A percentile compares a stretch with the other conserved stretches of the same genome.
Evolutionary conservation across 2,888 invertebrate species (phyloP).

Genomic region (Cataglyphis rosenhaueri): DNA sequence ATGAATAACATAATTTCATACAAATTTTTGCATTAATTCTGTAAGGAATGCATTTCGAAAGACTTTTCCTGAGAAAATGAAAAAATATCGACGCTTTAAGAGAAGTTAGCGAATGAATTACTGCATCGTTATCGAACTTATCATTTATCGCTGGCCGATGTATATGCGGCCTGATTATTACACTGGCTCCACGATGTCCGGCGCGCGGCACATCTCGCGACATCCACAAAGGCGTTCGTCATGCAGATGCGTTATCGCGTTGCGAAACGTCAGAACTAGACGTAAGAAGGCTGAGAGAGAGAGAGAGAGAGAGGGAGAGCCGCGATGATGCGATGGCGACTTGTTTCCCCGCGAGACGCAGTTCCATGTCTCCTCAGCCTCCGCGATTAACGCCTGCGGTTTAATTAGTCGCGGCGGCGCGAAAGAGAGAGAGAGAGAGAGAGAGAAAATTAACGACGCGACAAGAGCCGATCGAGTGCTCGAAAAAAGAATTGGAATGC

Average conservation of each 20-base stretch:
- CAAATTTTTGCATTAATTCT: not conserved
- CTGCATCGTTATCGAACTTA: not conserved
- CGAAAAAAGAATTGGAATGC: not conserved
- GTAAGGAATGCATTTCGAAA: constrained; percentile 1
- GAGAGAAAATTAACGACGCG: constrained; percentile 21
- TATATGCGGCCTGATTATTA: constrained; percentile 41
- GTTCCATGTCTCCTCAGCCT: constrained; percentile 38
- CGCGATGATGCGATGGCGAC: constrained; percentile 41
- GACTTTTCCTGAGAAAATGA: not conserved
- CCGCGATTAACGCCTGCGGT: constrained; percentile 52
- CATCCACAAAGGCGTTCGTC: constrained; percentile 45
- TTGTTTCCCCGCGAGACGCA: constrained; percentile 39
- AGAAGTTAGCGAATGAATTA: not conserved
- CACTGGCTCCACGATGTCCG: constrained; percentile 42
- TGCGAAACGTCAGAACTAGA: constrained; percentile 61
- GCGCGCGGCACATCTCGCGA: constrained; percentile 35
- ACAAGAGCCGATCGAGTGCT: not conserved
- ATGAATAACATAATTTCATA: not conserved
- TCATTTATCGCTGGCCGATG: constrained; percentile 28
- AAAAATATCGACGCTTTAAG: not conserved
- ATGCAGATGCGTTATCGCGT: constrained; percentile 63
- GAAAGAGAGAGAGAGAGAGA: not conserved
- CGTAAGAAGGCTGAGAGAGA: constrained; percentile 39
- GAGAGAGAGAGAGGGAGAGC: constrained; percentile 24
- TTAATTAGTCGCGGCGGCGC: constrained; percentile 46